Conservation (phyloP, 2,797 vertebrate species). For the Takifugu rubripes region DNA sequence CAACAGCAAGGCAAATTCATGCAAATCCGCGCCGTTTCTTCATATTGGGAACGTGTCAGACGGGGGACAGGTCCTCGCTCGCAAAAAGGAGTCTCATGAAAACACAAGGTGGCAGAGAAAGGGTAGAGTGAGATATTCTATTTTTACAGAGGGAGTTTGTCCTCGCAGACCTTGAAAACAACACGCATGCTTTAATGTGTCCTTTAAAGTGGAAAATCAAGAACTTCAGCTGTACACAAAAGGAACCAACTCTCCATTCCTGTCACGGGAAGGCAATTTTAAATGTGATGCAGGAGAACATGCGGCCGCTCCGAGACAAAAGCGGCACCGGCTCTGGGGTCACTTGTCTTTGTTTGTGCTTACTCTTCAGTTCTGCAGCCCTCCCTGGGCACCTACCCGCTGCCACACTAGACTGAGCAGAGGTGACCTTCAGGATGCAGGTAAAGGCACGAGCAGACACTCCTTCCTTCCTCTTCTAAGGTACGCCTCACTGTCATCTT, state of each 20-base stretch:
- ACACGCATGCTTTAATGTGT: neutral
- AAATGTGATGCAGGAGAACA: neutral
- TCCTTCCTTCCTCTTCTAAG: neutral
- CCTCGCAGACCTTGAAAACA: neutral
- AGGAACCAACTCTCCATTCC: neutral
- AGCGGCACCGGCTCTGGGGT: neutral
- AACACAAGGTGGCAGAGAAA: conserved; percentile 40
- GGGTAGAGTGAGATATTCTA: neutral
- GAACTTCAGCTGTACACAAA: neutral
- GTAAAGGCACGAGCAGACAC: conserved; percentile 4
- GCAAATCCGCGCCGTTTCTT: conserved; percentile 43
- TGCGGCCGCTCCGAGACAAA: too few species aligned
- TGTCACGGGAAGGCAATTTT: conserved; percentile 1
- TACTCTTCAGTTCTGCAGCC: conserved; percentile 47
- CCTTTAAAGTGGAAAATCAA: neutral
- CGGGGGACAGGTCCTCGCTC: conserved; percentile 14
- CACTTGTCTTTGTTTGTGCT: conserved; percentile 42
- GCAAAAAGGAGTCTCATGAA: conserved; percentile 12
- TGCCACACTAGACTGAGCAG: conserved; percentile 6
- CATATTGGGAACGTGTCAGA: neutral
- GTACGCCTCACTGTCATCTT: neutral
- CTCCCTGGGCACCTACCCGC: conserved; percentile 28
- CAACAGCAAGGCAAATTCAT: conserved; percentile 63
- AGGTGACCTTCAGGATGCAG: conserved; percentile 54
- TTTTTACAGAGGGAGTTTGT: neutral